Evolutionary conservation across 1,140 invertebrate genomes (phyloP).

Genomic region (Cydia pomonella): DNA sequence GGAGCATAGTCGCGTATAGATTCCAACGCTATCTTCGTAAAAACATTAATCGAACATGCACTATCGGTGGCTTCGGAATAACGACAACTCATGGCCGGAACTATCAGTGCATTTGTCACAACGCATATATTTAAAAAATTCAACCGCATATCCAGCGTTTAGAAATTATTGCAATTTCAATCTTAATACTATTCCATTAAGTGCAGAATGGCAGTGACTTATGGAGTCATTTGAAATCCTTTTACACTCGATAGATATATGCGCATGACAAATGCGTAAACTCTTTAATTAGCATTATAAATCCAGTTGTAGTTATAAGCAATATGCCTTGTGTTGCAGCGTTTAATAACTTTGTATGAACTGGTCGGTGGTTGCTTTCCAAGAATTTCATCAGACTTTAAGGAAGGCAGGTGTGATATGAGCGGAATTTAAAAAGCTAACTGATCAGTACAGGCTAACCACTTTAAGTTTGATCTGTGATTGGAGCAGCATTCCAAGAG

Average conservation of each 20-base stretch:
- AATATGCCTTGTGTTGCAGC: not conserved
- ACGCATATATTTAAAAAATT: not conserved
- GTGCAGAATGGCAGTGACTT: not conserved
- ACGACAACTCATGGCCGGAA: not conserved
- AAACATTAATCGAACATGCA: conserved; percentile 29
- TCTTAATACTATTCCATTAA: not conserved
- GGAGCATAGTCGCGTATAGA: not conserved
- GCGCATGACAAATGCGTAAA: not conserved
- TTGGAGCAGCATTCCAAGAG: not conserved
- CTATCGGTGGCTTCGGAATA: not conserved
- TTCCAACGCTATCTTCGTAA: conserved; percentile 23
- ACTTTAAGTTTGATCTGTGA: not conserved
- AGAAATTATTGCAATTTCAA: not conserved
- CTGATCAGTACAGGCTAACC: not conserved
- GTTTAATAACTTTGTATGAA: not conserved
- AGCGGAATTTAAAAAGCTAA: not conserved
- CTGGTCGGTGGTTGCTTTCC: not conserved
- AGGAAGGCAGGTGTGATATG: not conserved
- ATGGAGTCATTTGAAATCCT: not conserved
- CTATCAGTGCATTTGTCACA: not conserved
- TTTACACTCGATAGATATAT: not conserved
- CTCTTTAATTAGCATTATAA: conserved; percentile 12
- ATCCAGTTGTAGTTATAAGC: not conserved
- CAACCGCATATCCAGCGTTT: not conserved
- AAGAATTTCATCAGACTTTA: not conserved